Evolutionary conservation across 2,888 invertebrate species (phyloP).

Genomic region (Teinopalpus imperialis): DNA sequence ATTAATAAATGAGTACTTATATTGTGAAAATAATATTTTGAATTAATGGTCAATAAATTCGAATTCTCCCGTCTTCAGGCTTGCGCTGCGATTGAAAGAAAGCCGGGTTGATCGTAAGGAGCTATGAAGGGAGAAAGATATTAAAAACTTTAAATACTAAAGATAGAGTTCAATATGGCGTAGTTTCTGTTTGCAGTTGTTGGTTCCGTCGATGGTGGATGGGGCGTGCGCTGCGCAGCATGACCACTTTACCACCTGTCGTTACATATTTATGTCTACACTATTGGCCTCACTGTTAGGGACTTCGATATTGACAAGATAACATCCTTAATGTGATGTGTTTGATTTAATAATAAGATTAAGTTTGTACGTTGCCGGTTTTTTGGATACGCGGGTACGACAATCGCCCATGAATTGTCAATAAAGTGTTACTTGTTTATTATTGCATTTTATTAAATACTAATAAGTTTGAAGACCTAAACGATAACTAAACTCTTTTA

Average conservation of each 20-base stretch:
- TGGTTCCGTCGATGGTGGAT: conserved; percentile 43
- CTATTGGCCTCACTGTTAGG: conserved; percentile 81
- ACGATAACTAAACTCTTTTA: no score
- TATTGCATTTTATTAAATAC: conserved; percentile 28
- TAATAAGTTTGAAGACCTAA: not conserved
- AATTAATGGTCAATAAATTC: conserved; percentile 83
- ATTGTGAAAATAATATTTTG: conserved; percentile 83
- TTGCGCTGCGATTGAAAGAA: conserved; percentile 65
- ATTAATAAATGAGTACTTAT: conserved; percentile 83
- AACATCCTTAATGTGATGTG: conserved; percentile 83
- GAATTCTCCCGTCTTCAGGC: conserved; percentile 81
- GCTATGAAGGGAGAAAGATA: conserved; percentile 11
- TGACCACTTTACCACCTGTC: conserved; percentile 81
- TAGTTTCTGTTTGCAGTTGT: conserved; percentile 43
- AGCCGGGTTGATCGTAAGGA: conserved; percentile 40
- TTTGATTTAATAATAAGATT: conserved; percentile 83
- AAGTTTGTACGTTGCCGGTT: conserved; percentile 64
- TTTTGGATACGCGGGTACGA: conserved; percentile 53
- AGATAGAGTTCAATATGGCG: conserved; percentile 54
- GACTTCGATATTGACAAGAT: conserved; percentile 82
- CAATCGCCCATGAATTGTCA: conserved; percentile 54
- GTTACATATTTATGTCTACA: conserved; percentile 82
- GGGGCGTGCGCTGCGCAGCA: conserved; percentile 79
- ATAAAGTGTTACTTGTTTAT: conserved; percentile 28
- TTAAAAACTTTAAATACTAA: conserved; percentile 26